A percentile compares a stretch with the other conserved stretches of the same genome.
Conservation (phyloP, 2,888 invertebrate genomes). For the Zootermopsis nevadensis region DNA sequence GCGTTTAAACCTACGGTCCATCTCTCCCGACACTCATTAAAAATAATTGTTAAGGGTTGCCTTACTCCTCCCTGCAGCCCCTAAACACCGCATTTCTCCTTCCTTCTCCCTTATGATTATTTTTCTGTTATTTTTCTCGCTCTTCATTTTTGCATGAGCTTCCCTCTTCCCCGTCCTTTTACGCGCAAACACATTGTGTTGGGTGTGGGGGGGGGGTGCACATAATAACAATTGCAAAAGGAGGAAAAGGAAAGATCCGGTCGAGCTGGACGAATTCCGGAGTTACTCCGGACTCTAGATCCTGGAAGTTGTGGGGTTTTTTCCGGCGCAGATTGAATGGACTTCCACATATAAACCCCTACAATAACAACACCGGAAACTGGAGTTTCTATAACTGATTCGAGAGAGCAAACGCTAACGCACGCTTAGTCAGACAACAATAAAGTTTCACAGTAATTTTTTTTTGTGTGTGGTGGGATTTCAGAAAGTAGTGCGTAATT, state of each 20-base stretch:
- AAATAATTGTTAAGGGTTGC: slow-evolving; percentile 42
- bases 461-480: not conserved
- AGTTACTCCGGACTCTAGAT: slow-evolving; percentile 42
- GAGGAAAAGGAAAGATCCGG: slow-evolving; percentile 44
- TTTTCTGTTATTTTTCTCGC: slow-evolving; percentile 30
- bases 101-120: slow-evolving; percentile 21
- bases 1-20: slow-evolving; percentile 31
- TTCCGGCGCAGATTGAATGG: slow-evolving; percentile 46
- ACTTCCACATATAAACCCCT: slow-evolving; percentile 37
- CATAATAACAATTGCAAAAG: slow-evolving; percentile 35
- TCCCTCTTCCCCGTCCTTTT: not conserved
- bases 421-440: not conserved
- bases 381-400: slow-evolving; percentile 41
- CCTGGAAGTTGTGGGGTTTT: slow-evolving; percentile 37
- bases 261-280: slow-evolving; percentile 42
- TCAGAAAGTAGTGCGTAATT: slow-evolving; percentile 30
- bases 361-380: slow-evolving; percentile 36
- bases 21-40: slow-evolving; percentile 42
- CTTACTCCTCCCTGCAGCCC: slow-evolving; percentile 13
- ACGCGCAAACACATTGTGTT: not conserved
- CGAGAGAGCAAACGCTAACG: not conserved
- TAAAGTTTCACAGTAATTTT: slow-evolving; percentile 19
- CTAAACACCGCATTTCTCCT: not conserved
- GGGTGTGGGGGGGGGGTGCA: not conserved
- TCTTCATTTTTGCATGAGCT: slow-evolving; percentile 25